These are phyloP conservation scores for Daphoenositta chrysoptera DNA, from an alignment of 2,113 vertebrate genomes.

Conservation along the genomic window DNA sequence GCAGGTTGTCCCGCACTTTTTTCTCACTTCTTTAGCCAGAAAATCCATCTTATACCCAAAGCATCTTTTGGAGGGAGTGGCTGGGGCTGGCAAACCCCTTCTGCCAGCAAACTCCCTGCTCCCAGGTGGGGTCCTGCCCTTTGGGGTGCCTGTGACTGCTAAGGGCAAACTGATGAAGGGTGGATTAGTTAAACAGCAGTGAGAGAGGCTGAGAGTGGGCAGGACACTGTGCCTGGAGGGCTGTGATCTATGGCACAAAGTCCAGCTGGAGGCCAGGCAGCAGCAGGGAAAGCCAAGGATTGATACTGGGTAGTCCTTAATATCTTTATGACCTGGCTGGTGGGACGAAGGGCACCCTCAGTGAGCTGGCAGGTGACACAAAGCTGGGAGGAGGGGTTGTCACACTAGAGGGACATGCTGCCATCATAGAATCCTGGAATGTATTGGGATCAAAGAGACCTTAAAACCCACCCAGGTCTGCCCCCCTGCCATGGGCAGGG, in stretches of 20 bases:
- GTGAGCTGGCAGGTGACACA: not conserved
- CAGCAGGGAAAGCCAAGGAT: not conserved
- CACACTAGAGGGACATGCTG: not conserved
- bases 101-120: not conserved
- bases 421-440: not conserved
- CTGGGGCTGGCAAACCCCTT: not conserved
- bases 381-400: not conserved
- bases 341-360: not conserved
- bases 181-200: not conserved
- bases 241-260: not conserved
- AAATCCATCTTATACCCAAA: not conserved
- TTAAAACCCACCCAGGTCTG: not conserved
- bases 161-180: not conserved
- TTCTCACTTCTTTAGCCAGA: not conserved
- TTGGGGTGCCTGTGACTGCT: not conserved
- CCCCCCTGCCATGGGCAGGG: not conserved
- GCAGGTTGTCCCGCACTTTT: not conserved
- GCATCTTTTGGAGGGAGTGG: not conserved
- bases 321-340: not conserved
- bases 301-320: fast-evolving
- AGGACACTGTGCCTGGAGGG: not conserved
- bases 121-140: not conserved
- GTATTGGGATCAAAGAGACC: not conserved
- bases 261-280: not conserved
- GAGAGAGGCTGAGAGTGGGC: not conserved